A percentile compares a stretch with the other conserved stretches of the same genome.
Evolutionary conservation across 1,140 invertebrate genomes (phyloP).

Genomic region (Lepidurus arcticus): DNA sequence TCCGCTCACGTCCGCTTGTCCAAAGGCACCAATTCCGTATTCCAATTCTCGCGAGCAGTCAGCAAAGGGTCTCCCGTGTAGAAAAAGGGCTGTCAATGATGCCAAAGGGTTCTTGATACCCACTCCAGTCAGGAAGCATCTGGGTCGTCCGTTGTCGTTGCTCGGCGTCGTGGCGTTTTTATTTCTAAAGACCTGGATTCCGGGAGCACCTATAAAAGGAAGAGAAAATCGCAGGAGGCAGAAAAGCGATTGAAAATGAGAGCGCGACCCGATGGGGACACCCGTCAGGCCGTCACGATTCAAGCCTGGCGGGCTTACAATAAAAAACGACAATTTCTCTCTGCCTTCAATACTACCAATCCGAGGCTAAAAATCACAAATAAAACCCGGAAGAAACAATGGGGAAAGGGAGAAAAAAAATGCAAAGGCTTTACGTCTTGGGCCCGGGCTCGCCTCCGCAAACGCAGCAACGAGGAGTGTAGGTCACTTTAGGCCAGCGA

Average conservation of each 20-base stretch:
- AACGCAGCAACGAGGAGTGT: neutral
- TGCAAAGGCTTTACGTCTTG: neutral
- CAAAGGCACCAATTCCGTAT: neutral
- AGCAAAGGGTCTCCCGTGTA: neutral
- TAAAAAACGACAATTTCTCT: neutral
- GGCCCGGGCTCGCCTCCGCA: neutral
- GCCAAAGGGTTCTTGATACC: slow-evolving; percentile 3
- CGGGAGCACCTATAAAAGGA: neutral
- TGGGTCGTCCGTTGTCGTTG: neutral
- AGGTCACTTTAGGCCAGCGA: no score
- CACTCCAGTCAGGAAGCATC: neutral
- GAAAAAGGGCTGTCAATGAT: slow-evolving; percentile 15
- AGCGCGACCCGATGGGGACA: neutral
- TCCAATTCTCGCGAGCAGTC: neutral
- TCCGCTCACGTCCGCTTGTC: slow-evolving; percentile 20
- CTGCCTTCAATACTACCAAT: neutral
- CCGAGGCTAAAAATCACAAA: neutral
- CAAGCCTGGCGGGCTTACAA: neutral
- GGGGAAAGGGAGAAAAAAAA: neutral
- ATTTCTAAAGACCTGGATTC: neutral
- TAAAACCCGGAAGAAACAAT: neutral
- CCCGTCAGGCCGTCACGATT: slow-evolving; percentile 8
- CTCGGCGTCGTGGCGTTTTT: neutral
- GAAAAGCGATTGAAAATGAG: slow-evolving; percentile 15
- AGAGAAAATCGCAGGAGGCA: slow-evolving; percentile 18